Base-by-base conservation (phyloP, 2,797 vertebrate genomes). In the Pogoniulus pusillus region DNA sequence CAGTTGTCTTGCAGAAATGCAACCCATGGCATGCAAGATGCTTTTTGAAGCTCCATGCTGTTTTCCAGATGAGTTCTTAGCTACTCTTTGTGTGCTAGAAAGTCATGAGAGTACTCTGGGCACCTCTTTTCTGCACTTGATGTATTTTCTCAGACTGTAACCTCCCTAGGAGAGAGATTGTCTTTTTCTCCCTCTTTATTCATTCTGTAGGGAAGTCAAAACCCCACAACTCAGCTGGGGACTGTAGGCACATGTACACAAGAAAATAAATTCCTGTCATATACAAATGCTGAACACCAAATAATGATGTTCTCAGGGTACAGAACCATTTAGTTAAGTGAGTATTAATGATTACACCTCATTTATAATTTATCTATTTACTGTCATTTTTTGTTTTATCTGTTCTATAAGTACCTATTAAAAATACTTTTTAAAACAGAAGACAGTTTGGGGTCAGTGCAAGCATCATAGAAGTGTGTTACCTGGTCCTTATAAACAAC, bases 351-450 rank as follows among this genome's bases (percentile, higher is more conserved):
- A 93, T 91, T 93, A 76, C 75, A 81, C 76, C 60, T 94, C 64
- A 87, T 94, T 89, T 82, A 95, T 94, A 94, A 91, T 93, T 94
- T 69, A 94, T 84, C 58, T 90, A 35, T 53, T 90, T 89, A 77
- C 55, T 81, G 62, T 30, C 69, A 85, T 85, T 89, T 49, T 39
- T 86, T 29, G 2, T 85, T 87, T 79, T 62, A 70, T 84, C 53
- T 88, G 66, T 89, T 73, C 83, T 69, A 94, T 81, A 91, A 91
- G 83, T 89, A 92, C 54, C 13, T 78, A 70, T 79, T 76, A 9
- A 63, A 63, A 78, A 87, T 73, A 81, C 55, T 2, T 66, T 93
- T 90, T 75, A 11, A 72, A 93, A 76, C 26, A 75, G 59, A 81
- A 73, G 66, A 60, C 32, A 66, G 19, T 91, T 92, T 91, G 30